Percentiles rank a stretch among this genome's conserved stretches.
Conservation (phyloP, 2,888 invertebrate genomes). For the Xanthia icteritia region DNA sequence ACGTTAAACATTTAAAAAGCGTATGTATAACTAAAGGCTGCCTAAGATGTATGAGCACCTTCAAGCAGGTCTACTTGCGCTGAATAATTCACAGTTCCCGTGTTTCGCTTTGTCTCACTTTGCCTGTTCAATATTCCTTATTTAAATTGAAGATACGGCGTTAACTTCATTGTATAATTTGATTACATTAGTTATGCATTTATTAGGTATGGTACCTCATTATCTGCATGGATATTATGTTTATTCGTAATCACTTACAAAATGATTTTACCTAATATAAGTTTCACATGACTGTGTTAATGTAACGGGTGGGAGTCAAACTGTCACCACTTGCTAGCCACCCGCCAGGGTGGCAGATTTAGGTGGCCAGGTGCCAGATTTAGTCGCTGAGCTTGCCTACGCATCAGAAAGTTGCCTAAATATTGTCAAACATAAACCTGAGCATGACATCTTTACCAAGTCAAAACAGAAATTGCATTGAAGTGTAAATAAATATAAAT, state of each 20-base stretch:
- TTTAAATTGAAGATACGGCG: conserved; percentile 36
- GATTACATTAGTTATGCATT: conserved; percentile 26
- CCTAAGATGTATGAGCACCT: conserved; percentile 53
- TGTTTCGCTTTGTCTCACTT: conserved; percentile 54
- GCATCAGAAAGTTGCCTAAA: conserved; percentile 5
- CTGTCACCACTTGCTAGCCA: not conserved
- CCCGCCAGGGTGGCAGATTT: no score
- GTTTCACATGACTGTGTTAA: not conserved
- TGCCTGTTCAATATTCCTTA: conserved; percentile 38
- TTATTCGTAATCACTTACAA: not conserved
- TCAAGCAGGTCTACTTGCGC: conserved; percentile 51
- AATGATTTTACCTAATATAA: not conserved
- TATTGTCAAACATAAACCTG: conserved; percentile 19
- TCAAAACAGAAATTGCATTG: conserved; percentile 33
- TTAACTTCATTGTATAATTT: conserved; percentile 26
- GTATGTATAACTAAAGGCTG: conserved; percentile 42
- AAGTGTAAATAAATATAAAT: conserved; percentile 53
- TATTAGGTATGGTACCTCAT: not conserved
- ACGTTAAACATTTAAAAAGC: conserved; percentile 50
- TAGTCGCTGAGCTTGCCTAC: not conserved
- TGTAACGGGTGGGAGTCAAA: not conserved
- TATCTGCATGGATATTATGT: not conserved
- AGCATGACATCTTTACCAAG: conserved; percentile 12
- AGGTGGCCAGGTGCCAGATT: no score
- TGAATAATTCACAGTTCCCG: conserved; percentile 52